Conservation (phyloP, 2,113 vertebrate species). For the Pampusana beccarii region DNA sequence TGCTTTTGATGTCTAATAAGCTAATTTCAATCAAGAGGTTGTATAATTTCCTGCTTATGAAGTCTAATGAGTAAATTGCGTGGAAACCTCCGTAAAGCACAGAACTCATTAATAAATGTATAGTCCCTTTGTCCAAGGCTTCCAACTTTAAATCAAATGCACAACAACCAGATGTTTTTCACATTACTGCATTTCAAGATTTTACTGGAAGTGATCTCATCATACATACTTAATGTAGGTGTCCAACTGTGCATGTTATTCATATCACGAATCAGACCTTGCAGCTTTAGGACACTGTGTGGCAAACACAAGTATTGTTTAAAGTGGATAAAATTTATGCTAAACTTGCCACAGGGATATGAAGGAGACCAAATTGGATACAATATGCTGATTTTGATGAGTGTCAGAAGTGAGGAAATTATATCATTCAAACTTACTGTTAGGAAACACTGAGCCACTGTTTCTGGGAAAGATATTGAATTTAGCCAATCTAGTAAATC, state of each 20-base stretch:
- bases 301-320: constrained; percentile 44
- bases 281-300: constrained; percentile 52
- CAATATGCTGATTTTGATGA: constrained; percentile 27
- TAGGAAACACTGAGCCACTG: constrained; percentile 10
- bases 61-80: constrained; percentile 49
- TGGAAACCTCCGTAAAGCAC: constrained; percentile 57
- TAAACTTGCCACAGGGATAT: constrained; percentile 2
- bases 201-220: constrained; percentile 86
- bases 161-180: constrained; percentile 79
- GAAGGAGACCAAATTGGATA: constrained; percentile 15
- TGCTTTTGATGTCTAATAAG: constrained; percentile 38
- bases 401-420: constrained; percentile 58
- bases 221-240: constrained; percentile 66
- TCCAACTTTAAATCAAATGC: constrained; percentile 76
- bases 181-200: constrained; percentile 72
- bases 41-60: constrained; percentile 21
- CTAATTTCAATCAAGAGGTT: constrained; percentile 7
- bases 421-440: constrained; percentile 10
- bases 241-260: constrained; percentile 74
- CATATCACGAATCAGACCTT: constrained; percentile 50
- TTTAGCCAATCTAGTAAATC: constrained; percentile 19
- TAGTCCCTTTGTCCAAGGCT: constrained; percentile 58
- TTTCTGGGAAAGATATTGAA: constrained; percentile 51
- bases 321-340: constrained; percentile 29
- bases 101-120: constrained; percentile 69